phyloP scores from a whole-genome alignment of 2,797 vertebrate species.

The Peromyscus eremicus region DNA sequence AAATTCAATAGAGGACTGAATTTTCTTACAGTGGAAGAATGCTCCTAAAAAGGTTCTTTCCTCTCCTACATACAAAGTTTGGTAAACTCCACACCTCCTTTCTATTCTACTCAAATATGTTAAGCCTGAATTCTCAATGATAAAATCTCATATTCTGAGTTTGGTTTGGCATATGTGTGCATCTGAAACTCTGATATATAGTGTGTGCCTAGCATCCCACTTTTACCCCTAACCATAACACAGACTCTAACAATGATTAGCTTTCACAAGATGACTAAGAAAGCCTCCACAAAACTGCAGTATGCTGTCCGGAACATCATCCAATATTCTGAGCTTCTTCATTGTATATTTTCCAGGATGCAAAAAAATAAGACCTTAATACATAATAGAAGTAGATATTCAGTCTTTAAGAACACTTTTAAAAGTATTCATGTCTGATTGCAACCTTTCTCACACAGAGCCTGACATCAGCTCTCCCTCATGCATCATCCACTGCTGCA shows the following conservation, averaged over 20 bases:
- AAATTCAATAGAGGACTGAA: neutral
- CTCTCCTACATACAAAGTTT: neutral
- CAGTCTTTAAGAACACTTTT: neutral
- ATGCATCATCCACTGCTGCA: fast-evolving
- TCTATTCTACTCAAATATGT: neutral
- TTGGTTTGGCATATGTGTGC: neutral
- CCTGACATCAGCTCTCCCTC: neutral
- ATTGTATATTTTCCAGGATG: neutral
- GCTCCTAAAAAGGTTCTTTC: neutral
- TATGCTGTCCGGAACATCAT: neutral
- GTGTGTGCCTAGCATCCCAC: neutral
- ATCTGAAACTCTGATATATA: neutral
- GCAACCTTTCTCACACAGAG: neutral
- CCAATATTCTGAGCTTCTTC: neutral
- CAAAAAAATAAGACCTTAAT: neutral
- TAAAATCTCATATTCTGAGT: neutral
- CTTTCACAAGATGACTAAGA: neutral
- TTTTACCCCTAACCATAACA: neutral
- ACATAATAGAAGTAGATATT: neutral
- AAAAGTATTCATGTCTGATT: neutral
- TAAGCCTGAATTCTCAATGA: neutral
- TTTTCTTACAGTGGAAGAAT: neutral
- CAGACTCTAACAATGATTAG: neutral
- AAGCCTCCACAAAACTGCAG: neutral
- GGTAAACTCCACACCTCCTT: neutral